Evolutionary conservation across 2,888 invertebrate genomes (phyloP).

Genomic region (Hirtodrosophila histrioides): DNA sequence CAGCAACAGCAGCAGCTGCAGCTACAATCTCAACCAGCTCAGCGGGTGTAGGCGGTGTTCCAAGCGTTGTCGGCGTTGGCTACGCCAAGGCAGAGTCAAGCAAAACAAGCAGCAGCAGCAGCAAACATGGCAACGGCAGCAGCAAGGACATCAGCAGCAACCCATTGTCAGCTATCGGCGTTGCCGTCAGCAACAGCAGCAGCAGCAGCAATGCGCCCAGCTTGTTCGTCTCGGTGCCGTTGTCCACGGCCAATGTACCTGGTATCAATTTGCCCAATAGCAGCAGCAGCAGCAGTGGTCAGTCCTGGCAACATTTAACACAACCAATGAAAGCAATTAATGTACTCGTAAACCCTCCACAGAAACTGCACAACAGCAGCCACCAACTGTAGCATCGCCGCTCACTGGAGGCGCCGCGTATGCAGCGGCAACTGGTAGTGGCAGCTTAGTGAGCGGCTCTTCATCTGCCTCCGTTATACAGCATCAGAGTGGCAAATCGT

Average conservation of each 20-base stretch:
- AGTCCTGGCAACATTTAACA: conserved; percentile 18
- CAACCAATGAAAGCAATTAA: background rate
- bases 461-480: conserved; percentile 70
- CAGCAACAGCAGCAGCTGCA: conserved; percentile 20
- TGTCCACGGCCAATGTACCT: conserved; percentile 85
- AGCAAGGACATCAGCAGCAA: conserved; percentile 49
- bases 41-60: conserved; percentile 13
- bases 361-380: conserved; percentile 61
- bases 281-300: conserved; percentile 59
- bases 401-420: conserved; percentile 54
- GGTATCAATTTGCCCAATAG: conserved; percentile 83
- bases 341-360: conserved; percentile 1
- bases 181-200: conserved; percentile 21
- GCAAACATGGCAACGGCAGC: conserved; percentile 43
- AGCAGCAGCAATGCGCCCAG: conserved; percentile 83
- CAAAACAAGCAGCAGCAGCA: conserved; percentile 47
- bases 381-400: conserved; percentile 51
- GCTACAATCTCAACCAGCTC: conserved; percentile 46
- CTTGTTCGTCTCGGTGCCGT: conserved; percentile 88
- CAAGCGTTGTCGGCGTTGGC: conserved; percentile 14
- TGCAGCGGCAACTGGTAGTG: conserved; percentile 37
- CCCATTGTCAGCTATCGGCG: conserved; percentile 29
- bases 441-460: conserved; percentile 22
- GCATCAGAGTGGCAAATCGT: conserved; percentile 81
- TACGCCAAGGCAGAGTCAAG: conserved; percentile 57